Percentiles rank a stretch among this genome's conserved stretches.
These are phyloP conservation scores for Emydura subglobosa DNA, from an alignment of 2,113 vertebrate species.

Conservation along the genomic window DNA sequence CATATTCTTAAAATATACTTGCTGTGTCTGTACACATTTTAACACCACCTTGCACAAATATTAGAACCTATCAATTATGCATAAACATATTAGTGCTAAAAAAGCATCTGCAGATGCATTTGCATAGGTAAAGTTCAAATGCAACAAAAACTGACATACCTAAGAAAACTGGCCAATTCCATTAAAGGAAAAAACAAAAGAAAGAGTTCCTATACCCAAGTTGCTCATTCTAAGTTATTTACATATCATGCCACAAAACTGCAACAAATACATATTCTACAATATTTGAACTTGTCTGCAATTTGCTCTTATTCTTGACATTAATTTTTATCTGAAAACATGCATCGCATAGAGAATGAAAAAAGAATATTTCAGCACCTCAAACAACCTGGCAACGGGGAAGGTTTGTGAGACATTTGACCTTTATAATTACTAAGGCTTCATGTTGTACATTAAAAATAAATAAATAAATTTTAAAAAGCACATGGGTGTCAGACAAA, in stretches of 20 bases:
- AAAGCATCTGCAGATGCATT: neutral
- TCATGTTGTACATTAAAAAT: neutral
- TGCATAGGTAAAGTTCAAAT: neutral
- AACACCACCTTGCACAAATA: neutral
- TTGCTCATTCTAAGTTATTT: neutral
- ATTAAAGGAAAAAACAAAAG: neutral
- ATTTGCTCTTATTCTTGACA: neutral
- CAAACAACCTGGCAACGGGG: neutral
- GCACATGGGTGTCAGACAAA: neutral
- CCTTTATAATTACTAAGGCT: slow-evolving; percentile 39
- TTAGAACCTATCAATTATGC: neutral
- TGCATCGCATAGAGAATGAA: accelerated
- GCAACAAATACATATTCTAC: neutral
- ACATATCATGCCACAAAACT: accelerated
- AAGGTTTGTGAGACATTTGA: neutral
- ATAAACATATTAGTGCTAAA: neutral
- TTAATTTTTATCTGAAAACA: neutral
- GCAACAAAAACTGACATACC: neutral
- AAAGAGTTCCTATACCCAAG: too few species aligned
- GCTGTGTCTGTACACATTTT: neutral
- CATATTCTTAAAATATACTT: neutral
- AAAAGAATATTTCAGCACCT: neutral
- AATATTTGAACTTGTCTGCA: neutral
- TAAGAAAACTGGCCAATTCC: neutral
- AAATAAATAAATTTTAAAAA: neutral